A percentile compares a stretch with the other conserved stretches of the same genome.
Conservation (phyloP, 2,113 vertebrate genomes). For the Chaenocephalus aceratus region DNA sequence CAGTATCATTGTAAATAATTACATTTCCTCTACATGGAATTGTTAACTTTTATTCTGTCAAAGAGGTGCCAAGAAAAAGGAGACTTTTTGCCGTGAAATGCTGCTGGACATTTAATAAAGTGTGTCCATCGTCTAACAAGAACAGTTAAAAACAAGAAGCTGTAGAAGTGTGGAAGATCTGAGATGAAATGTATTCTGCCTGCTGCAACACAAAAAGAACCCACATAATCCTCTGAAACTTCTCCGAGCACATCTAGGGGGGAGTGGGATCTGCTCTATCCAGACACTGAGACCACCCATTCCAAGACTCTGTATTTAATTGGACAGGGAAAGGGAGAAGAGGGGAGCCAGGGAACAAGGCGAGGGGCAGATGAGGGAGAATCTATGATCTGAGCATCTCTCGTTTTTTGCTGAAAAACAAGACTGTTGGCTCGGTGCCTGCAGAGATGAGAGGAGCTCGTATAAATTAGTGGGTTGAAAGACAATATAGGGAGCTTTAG, state of each 20-base stretch:
- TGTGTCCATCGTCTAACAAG: slow-evolving; percentile 22
- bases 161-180: slow-evolving; percentile 21
- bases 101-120: slow-evolving; percentile 5
- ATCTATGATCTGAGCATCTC: slow-evolving; percentile 68
- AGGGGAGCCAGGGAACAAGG: slow-evolving; percentile 62
- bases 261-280: slow-evolving; percentile 54
- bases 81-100: slow-evolving; percentile 35
- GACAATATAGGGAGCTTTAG: slow-evolving; percentile 41
- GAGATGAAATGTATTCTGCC: slow-evolving; percentile 52
- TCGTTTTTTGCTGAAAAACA: slow-evolving; percentile 58
- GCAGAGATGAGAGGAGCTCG: slow-evolving; percentile 51
- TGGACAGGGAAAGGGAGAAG: slow-evolving; percentile 62
- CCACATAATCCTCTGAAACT: slow-evolving; percentile 64
- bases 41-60: slow-evolving; percentile 5
- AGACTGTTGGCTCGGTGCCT: slow-evolving; percentile 53
- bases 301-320: slow-evolving; percentile 68
- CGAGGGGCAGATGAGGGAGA: slow-evolving; percentile 58
- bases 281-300: slow-evolving; percentile 55
- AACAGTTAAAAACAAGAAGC: slow-evolving; percentile 18
- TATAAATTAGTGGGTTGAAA: slow-evolving; percentile 66
- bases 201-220: slow-evolving; percentile 47
- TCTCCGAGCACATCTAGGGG: slow-evolving; percentile 44
- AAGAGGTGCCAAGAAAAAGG: slow-evolving; percentile 16
- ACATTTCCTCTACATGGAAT: background rate
- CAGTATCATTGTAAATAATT: background rate